These are phyloP conservation scores for Protobothrops flavoviridis DNA, from an alignment of 2,113 vertebrate species.

Conservation along the genomic window DNA sequence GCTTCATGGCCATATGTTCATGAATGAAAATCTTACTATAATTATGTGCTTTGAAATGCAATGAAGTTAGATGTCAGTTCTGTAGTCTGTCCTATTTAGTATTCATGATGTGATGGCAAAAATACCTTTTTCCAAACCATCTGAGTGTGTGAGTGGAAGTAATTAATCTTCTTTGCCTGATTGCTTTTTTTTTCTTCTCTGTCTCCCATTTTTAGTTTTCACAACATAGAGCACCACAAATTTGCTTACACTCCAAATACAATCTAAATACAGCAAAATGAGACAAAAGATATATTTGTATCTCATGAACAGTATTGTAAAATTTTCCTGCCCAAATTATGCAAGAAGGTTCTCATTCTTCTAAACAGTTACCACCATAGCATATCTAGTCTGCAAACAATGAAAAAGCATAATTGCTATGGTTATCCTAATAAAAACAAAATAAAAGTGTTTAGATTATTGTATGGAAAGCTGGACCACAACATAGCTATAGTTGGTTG, in stretches of 20 bases:
- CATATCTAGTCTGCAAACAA: constrained; percentile 39
- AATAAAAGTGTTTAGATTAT: not conserved
- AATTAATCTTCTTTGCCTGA: constrained; percentile 59
- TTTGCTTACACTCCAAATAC: constrained; percentile 37
- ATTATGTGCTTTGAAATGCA: constrained; percentile 30
- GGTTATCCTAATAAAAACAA: constrained; percentile 4
- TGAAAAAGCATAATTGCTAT: constrained; percentile 7
- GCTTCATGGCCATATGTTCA: constrained; percentile 4
- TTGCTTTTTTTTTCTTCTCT: constrained; percentile 42
- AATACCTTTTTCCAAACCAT: constrained; percentile 46
- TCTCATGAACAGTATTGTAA: constrained; percentile 30
- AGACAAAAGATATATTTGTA: constrained; percentile 20
- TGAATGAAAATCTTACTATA: not conserved
- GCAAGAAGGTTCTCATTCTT: constrained; percentile 16
- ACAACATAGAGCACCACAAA: constrained; percentile 26
- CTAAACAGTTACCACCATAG: constrained; percentile 14
- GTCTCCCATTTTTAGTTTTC: constrained; percentile 47
- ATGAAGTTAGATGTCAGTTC: constrained; percentile 26
- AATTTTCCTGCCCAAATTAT: constrained; percentile 6
- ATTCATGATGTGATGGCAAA: constrained; percentile 38
- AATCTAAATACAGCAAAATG: constrained; percentile 33
- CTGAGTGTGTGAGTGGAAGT: constrained; percentile 37
- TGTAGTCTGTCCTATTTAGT: constrained; percentile 34
- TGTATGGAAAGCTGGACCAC: not conserved
- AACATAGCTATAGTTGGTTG: not conserved